These are phyloP conservation scores for Cartodere bifasciata DNA, from an alignment of 2,888 invertebrate species.

Conservation along the genomic window DNA sequence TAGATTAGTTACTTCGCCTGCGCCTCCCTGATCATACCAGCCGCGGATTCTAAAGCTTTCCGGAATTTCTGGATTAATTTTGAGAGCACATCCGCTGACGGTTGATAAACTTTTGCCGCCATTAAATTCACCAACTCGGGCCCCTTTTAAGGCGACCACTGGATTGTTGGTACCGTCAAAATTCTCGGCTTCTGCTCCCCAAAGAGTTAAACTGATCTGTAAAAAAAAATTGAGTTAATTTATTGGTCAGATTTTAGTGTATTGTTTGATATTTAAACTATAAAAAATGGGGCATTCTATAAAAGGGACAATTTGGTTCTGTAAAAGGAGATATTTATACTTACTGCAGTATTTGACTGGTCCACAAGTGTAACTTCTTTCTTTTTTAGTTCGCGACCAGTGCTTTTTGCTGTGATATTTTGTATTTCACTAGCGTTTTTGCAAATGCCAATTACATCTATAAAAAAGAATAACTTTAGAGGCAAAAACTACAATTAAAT, in stretches of 20 bases:
- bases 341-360: constrained; percentile 59
- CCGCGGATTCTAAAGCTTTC: constrained; percentile 77
- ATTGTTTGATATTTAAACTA: no score
- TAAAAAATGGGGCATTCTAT: no score
- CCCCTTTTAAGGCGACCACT: constrained; percentile 77
- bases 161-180: constrained; percentile 69
- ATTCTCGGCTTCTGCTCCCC: constrained; percentile 80
- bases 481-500: constrained; percentile 5
- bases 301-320: constrained; percentile 1
- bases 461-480: constrained; percentile 17
- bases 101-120: constrained; percentile 59
- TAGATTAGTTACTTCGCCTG: constrained; percentile 48
- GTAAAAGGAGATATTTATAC: constrained; percentile 13
- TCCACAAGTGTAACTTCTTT: constrained; percentile 82
- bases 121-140: constrained; percentile 74
- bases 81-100: constrained; percentile 46
- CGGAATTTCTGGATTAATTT: constrained; percentile 78
- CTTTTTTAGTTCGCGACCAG: constrained; percentile 77
- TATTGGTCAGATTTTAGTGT: no score
- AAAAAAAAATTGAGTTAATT: no score
- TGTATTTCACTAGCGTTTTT: constrained; percentile 58
- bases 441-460: constrained; percentile 84
- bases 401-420: constrained; percentile 56
- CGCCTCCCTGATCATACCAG: constrained; percentile 78
- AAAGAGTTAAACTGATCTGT: constrained; percentile 70